phyloP scores from a whole-genome alignment of 2,888 invertebrate species.

The Cynaeus angustus region DNA sequence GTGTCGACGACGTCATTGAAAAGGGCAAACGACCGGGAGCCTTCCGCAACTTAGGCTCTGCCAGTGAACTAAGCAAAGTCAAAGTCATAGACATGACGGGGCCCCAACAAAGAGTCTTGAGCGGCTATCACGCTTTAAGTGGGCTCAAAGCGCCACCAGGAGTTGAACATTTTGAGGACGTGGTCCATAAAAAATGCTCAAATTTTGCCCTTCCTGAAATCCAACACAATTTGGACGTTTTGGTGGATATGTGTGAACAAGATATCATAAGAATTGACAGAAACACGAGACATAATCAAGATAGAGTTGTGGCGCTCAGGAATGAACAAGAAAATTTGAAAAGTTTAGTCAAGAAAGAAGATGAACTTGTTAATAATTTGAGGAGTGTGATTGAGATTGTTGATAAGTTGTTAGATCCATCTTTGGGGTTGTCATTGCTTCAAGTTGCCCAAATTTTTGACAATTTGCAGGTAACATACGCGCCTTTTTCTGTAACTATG shows the following conservation, averaged over 20 bases:
- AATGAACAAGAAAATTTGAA: constrained; percentile 85
- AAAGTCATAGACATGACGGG: constrained; percentile 99
- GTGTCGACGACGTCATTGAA: constrained; percentile 91
- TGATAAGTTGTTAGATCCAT: constrained; percentile 75
- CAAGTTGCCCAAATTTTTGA: constrained; percentile 76
- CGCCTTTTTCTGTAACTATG: neutral
- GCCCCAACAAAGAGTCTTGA: constrained; percentile 91
- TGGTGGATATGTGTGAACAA: constrained; percentile 96
- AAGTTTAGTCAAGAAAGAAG: constrained; percentile 81
- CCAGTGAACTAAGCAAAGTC: constrained; percentile 85
- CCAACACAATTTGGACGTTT: constrained; percentile 90
- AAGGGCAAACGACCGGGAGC: constrained; percentile 82
- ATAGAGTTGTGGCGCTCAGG: constrained; percentile 85
- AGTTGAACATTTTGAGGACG: constrained; percentile 78
- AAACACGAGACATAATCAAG: constrained; percentile 83
- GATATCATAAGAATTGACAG: constrained; percentile 92
- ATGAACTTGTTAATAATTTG: constrained; percentile 81
- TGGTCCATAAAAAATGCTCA: constrained; percentile 76
- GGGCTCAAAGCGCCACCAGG: constrained; percentile 76
- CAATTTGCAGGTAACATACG: constrained; percentile 71
- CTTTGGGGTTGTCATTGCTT: constrained; percentile 74
- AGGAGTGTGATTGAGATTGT: constrained; percentile 81
- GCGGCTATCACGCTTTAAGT: constrained; percentile 93
- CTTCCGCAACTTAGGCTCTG: constrained; percentile 65
- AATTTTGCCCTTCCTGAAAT: constrained; percentile 92